Base-by-base conservation (phyloP, 1,140 invertebrate species). In the Trissolcus basalis region DNA sequence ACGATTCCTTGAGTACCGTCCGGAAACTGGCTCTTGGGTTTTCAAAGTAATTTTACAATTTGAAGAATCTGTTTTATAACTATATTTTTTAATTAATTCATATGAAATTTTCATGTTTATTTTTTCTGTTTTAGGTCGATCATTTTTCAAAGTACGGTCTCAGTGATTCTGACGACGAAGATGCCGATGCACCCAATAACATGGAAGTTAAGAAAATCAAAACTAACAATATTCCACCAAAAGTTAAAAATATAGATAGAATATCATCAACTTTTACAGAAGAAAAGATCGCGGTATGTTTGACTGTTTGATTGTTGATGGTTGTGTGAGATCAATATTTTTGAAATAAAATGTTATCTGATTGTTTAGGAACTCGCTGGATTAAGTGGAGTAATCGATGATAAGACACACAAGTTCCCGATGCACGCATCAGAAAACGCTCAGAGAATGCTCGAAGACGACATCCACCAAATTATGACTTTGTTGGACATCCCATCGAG, bases 81-180 rank as follows among this genome's bases (percentile, higher is more conserved):
- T 67, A 53, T 67, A 50, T n/a, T 35, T 51, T 58, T 7, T 55
- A 16, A 27, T 6, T 27, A 27, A 63, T 41, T 27, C 13, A 12
- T 32, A 41, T 13, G 10, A 50, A 27, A 44, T 32, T 65, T 58
- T 71, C 76, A 61, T 69, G 81, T 35, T 1, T 27, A 63, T 53
- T 11, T 64, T 33, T 13, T 14, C 43, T 67, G 53, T 86, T 83
- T 13, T 82, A 94, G 92, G 96, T 98, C 19, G 94, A 97, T 67
- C 97, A 99, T 88, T 99, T 99, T 86, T 98, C 97, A 0, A 98
- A 98, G 84, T 99, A 99, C 87, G 96, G 96, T 1, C 88, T 98
- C 6, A 93, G 93, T 59, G 97, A 98, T 80, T 95, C 94, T 0
- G 96, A 97, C 82, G 95, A 97, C 69, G 96, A 96, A 39, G 93